These are phyloP conservation scores for Fukomys damarensis DNA, from an alignment of 2,113 vertebrate species.

Conservation along the genomic window DNA sequence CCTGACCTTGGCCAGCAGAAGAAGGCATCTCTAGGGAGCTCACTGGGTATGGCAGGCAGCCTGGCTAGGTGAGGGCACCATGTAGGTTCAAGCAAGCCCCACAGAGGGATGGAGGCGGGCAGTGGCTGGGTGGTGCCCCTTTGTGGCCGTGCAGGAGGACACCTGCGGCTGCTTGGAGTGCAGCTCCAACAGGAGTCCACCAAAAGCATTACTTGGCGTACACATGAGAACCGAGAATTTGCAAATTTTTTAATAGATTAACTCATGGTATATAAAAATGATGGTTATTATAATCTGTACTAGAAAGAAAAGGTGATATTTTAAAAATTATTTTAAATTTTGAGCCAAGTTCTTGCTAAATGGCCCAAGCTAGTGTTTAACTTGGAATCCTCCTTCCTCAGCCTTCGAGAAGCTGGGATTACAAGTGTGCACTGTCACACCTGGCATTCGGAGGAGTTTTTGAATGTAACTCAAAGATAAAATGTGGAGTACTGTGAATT, in stretches of 20 bases:
- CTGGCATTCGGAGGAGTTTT: background rate
- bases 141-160: no score
- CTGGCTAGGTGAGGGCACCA: background rate
- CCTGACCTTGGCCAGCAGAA: background rate
- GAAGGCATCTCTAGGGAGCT: background rate
- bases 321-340: background rate
- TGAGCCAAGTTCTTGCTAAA: background rate
- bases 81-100: rapidly evolving
- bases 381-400: background rate
- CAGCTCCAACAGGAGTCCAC: background rate
- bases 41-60: rapidly evolving
- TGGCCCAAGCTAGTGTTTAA: background rate
- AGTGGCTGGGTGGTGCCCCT: background rate
- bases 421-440: background rate
- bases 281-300: background rate
- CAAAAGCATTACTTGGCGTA: background rate
- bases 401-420: background rate
- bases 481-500: background rate
- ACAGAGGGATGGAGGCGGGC: no score
- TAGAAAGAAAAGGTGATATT: background rate
- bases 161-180: background rate
- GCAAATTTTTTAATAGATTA: rapidly evolving
- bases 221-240: background rate
- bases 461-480: background rate
- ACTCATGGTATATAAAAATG: rapidly evolving